These are phyloP conservation scores for Gopherus flavomarginatus DNA, from an alignment of 2,113 vertebrate species.

Conservation along the genomic window DNA sequence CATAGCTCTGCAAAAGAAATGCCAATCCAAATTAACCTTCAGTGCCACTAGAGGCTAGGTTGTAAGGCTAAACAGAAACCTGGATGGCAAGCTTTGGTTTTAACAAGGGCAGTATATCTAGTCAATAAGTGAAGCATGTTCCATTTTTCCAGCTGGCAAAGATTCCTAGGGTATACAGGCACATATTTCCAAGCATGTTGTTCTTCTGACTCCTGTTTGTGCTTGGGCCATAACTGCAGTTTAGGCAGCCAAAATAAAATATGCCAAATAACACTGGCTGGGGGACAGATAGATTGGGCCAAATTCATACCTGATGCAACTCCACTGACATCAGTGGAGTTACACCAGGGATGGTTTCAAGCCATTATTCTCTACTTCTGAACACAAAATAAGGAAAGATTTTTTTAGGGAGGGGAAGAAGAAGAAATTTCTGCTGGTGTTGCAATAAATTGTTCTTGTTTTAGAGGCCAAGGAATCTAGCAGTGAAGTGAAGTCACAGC, in stretches of 20 bases:
- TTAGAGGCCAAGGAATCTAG: background rate
- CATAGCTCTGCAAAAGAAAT: background rate
- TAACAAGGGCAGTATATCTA: constrained; percentile 25
- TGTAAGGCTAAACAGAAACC: constrained; percentile 45
- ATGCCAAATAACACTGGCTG: constrained; percentile 73
- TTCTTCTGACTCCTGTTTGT: constrained; percentile 58
- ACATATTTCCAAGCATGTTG: constrained; percentile 55
- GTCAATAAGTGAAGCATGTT: constrained; percentile 24
- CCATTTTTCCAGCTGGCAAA: constrained; percentile 69
- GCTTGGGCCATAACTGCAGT: constrained; percentile 53
- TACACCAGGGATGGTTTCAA: background rate
- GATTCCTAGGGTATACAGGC: constrained; percentile 12
- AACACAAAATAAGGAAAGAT: background rate
- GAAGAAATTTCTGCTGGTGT: background rate
- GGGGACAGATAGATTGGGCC: constrained; percentile 20
- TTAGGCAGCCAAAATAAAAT: constrained; percentile 64
- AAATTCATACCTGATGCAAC: constrained; percentile 51
- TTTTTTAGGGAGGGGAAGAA: background rate
- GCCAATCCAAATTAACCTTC: constrained; percentile 57
- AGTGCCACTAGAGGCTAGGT: constrained; percentile 11
- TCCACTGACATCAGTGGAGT: constrained; percentile 5
- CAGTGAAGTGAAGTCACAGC: background rate
- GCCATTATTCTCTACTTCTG: constrained; percentile 67
- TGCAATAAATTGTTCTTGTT: background rate
- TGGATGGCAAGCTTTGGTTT: constrained; percentile 47